Evolutionary conservation across 2,797 vertebrate genomes (phyloP), one percentile per base, ranked within the genome.

Genomic region (Channallabes apus): DNA sequence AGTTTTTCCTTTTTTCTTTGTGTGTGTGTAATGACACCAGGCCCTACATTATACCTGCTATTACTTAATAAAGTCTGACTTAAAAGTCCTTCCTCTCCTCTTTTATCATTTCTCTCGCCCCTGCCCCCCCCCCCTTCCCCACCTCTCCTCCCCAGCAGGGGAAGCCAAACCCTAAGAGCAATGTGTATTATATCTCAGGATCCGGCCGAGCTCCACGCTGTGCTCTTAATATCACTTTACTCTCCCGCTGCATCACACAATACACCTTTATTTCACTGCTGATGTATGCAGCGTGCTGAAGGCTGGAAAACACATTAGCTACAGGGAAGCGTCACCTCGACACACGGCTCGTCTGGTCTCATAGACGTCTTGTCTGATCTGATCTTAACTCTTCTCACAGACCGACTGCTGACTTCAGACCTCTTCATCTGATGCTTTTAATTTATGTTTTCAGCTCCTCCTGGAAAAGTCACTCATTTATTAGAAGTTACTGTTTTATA

Each of bases 21-120:
- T 12, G 17, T 29, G 27, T 27, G 75, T 29, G 54, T 58, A 58
- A 58, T 59, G 73, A 75, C 72, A 54, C 72, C n/a, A 51, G 46
- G n/a, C 24, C 17, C 51, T 76, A 29, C 35, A 62, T 83, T 73
- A 83, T n/a, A 27, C 68, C 69, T 75, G 85, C 38, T 83, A 87
- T 89, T 86, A 83, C 82, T 87, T 89, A 87, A 80, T 88, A 82
- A 88, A 80, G 41, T 85, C 64, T 77, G 80, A 29, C 58, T 67
- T 58, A 29, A 56, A 76, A 76, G 27, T 76, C 17, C 51, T 77
- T 56, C 46, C 29, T 76, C n/a, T 29, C n/a, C 46, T 56, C 72
- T 77, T 35, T 35, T 6, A 20, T 59, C 29, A 35, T 59, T 58
- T 59, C 29, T 20, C 1, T 12, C 27, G 20, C 73, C 1, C 51